phyloP scores from a whole-genome alignment of 2,113 vertebrate genomes.

The Myiozetetes cayanensis region DNA sequence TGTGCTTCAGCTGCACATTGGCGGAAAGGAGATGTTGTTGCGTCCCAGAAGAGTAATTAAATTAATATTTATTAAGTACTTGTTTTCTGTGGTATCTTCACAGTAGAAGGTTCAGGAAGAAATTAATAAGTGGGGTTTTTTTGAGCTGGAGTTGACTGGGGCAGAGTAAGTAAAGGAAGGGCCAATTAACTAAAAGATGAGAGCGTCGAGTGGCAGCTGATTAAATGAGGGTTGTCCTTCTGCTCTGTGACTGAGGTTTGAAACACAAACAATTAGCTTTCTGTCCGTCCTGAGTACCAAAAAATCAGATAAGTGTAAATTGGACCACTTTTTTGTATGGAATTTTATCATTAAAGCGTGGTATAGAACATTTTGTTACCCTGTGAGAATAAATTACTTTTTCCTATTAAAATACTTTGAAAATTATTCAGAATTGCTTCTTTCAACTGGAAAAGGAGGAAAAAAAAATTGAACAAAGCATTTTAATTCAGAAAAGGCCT shows the following conservation, averaged over 20 bases:
- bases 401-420: neutral
- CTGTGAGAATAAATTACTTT: neutral
- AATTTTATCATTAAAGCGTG: neutral
- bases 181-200: neutral
- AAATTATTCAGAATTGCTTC: neutral
- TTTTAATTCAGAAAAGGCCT: neutral
- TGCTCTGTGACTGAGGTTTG: neutral
- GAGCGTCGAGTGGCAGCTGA: neutral
- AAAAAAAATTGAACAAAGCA: neutral
- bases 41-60: neutral
- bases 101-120: neutral
- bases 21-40: neutral
- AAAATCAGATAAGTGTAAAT: neutral
- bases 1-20: neutral
- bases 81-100: neutral
- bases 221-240: neutral
- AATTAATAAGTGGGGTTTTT: neutral
- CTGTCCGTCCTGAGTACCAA: neutral
- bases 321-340: neutral
- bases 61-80: neutral
- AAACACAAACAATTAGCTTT: neutral
- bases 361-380: neutral
- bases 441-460: neutral
- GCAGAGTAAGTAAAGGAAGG: neutral
- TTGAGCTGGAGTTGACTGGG: neutral